Conservation (phyloP, 2,888 invertebrate species). For the Quadroppia sp. region DNA sequence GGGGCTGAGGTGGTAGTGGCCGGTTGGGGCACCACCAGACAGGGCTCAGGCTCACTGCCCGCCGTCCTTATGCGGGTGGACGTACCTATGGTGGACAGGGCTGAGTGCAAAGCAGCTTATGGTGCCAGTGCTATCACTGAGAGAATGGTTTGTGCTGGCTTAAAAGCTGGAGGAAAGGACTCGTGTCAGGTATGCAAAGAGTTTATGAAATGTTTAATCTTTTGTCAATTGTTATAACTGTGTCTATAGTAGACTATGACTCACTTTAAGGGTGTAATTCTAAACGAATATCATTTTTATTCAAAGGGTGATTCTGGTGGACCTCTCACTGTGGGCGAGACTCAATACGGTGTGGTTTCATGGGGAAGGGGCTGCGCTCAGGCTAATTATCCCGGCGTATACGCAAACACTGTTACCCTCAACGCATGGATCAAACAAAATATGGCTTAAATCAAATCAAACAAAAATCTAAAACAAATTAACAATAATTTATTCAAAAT, state of each 20-base stretch:
- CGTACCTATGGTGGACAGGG: constrained; percentile 37
- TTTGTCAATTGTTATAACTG: neutral
- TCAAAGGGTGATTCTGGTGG: constrained; percentile 38
- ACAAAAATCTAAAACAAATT: neutral
- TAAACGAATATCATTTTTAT: neutral
- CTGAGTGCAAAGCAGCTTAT: constrained; percentile 44
- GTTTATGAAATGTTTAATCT: neutral
- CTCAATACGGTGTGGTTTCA: constrained; percentile 49
- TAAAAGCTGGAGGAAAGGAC: constrained; percentile 46
- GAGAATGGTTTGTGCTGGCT: constrained; percentile 48
- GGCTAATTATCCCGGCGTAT: constrained; percentile 48
- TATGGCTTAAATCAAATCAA: neutral
- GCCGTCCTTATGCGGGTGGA: constrained; percentile 22
- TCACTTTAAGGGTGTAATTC: neutral
- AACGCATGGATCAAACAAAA: constrained; percentile 47
- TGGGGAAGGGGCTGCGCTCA: constrained; percentile 49
- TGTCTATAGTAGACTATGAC: neutral
- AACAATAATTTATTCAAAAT: too few relatives aligned
- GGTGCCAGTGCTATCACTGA: constrained; percentile 43
- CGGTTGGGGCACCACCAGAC: constrained; percentile 8
- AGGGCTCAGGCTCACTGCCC: neutral
- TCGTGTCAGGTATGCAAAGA: constrained; percentile 45
- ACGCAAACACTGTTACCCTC: constrained; percentile 48
- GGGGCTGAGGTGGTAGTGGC: neutral
- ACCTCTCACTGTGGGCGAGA: constrained; percentile 23